Percentiles rank a stretch among this genome's conserved stretches.
Conservation (phyloP, 2,888 invertebrate genomes). For the Folsomia manolachei region DNA sequence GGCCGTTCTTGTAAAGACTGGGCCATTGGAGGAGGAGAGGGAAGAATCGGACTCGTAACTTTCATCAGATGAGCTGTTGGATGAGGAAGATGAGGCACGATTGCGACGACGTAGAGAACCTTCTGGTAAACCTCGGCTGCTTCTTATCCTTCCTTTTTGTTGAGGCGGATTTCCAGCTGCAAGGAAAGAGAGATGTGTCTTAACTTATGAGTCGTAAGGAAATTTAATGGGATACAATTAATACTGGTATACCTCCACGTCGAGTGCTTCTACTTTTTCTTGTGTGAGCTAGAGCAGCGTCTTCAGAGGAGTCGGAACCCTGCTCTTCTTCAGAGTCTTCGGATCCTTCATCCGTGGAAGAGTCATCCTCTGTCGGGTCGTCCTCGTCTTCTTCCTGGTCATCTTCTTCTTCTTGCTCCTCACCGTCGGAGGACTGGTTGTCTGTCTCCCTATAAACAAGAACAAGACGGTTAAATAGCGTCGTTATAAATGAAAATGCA, state of each 20-base stretch:
- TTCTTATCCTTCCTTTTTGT: background rate
- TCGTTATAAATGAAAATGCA: no score
- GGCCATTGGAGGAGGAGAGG: constrained; percentile 17
- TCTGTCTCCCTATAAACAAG: no score
- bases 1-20: constrained; percentile 46
- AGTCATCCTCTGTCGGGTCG: constrained; percentile 15
- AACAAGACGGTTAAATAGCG: no score
- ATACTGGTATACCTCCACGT: background rate
- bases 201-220: background rate
- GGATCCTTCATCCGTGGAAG: background rate
- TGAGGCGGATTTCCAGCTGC: background rate
- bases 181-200: background rate
- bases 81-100: background rate
- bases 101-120: background rate
- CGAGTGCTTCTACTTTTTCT: background rate
- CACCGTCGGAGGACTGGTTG: constrained; percentile 16
- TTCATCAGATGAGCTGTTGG: no score
- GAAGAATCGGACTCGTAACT: constrained; percentile 8
- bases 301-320: background rate
- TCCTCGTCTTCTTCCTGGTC: constrained; percentile 34
- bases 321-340: background rate
- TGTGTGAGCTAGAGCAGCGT: background rate
- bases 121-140: background rate
- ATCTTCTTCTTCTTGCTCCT: constrained; percentile 26
- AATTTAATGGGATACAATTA: background rate